A percentile compares a stretch with the other conserved stretches of the same genome.
These are phyloP conservation scores for Ophraella communa DNA, from an alignment of 2,888 invertebrate species.

Conservation along the genomic window DNA sequence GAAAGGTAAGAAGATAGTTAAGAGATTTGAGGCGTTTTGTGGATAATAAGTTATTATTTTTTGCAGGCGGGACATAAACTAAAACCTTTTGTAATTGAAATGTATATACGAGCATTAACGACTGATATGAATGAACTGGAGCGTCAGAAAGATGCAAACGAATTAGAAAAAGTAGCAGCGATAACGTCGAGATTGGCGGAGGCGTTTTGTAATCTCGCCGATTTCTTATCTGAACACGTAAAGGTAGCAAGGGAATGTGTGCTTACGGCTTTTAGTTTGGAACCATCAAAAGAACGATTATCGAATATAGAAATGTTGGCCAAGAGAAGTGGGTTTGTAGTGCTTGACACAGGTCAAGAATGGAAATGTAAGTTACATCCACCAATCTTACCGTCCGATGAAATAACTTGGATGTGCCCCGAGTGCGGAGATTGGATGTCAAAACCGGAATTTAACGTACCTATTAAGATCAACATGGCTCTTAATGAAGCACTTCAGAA, in stretches of 20 bases:
- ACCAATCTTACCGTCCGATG: constrained; percentile 52
- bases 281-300: constrained; percentile 70
- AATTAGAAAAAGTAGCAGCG: constrained; percentile 62
- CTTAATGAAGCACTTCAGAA: constrained; percentile 61
- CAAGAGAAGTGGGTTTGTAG: constrained; percentile 60
- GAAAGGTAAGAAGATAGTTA: constrained; percentile 45
- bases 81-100: constrained; percentile 72
- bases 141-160: constrained; percentile 66
- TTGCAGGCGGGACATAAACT: constrained; percentile 55
- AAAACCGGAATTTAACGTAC: constrained; percentile 51
- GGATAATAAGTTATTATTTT: background rate
- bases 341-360: constrained; percentile 56
- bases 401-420: constrained; percentile 54
- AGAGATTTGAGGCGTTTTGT: too few relatives aligned
- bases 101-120: constrained; percentile 76
- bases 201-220: constrained; percentile 71
- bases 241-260: constrained; percentile 74
- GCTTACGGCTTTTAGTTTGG: constrained; percentile 77
- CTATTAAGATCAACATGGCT: constrained; percentile 54
- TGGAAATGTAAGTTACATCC: constrained; percentile 58
- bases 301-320: constrained; percentile 66
- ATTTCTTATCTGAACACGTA: constrained; percentile 65
- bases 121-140: constrained; percentile 80
- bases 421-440: constrained; percentile 56
- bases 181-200: constrained; percentile 66